Percentiles rank a stretch among this genome's conserved stretches.
Evolutionary conservation across 2,888 invertebrate genomes (phyloP).

Genomic region (Callyntrura guangdongensis): DNA sequence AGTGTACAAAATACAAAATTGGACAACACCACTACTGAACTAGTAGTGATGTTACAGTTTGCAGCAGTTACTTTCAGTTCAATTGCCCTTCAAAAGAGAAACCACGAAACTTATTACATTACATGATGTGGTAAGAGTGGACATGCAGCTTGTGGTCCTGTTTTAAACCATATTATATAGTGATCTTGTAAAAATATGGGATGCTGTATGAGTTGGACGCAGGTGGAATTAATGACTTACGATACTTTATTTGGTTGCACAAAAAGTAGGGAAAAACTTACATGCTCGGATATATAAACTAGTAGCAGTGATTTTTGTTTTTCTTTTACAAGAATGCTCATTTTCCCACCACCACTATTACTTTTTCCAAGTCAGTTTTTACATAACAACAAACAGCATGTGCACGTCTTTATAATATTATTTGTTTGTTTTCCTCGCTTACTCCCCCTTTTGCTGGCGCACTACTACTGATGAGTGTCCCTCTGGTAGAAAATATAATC

Average conservation of each 20-base stretch:
- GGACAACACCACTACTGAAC: no score
- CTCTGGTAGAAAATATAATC: neutral
- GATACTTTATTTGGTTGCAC: slow-evolving; percentile 69
- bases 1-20: slow-evolving; percentile 4
- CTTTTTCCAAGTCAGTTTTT: slow-evolving; percentile 21
- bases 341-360: slow-evolving; percentile 7
- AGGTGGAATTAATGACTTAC: slow-evolving; percentile 85
- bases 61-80: slow-evolving; percentile 10
- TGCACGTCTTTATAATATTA: slow-evolving; percentile 62
- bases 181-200: slow-evolving; percentile 80
- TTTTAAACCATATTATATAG: slow-evolving; percentile 81
- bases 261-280: slow-evolving; percentile 15
- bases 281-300: neutral
- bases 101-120: slow-evolving; percentile 52
- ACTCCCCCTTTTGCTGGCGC: no score
- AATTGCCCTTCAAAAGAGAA: slow-evolving; percentile 36
- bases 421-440: slow-evolving; percentile 16
- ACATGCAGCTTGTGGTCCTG: slow-evolving; percentile 62
- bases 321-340: slow-evolving; percentile 20
- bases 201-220: slow-evolving; percentile 81
- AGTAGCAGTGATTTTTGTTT: slow-evolving; percentile 33
- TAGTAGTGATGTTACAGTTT: neutral
- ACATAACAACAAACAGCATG: slow-evolving; percentile 22
- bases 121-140: slow-evolving; percentile 71
- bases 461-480: neutral